Evolutionary conservation across 2,888 invertebrate genomes (phyloP).

Genomic region (Chironomus riparius): DNA sequence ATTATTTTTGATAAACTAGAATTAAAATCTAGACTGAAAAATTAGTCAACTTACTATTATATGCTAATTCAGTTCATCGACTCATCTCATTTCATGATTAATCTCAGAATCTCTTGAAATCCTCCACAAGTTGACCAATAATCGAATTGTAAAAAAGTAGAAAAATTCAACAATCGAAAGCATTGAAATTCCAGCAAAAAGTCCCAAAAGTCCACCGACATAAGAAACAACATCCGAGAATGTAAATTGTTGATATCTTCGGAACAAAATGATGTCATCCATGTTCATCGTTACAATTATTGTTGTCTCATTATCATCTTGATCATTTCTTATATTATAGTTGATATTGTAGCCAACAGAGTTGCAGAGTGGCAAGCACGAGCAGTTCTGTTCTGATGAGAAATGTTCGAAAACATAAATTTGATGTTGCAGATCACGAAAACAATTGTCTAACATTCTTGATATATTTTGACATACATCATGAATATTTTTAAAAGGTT

Average conservation of each 20-base stretch:
- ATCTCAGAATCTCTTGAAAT: no score
- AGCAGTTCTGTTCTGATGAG: background rate
- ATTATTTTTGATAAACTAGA: no score
- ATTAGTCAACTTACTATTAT: no score
- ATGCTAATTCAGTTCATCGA: no score
- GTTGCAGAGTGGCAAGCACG: background rate
- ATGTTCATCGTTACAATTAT: background rate
- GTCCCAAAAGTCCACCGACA: background rate
- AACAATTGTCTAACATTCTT: no score
- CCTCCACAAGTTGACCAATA: background rate
- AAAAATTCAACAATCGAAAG: background rate
- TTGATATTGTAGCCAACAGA: background rate
- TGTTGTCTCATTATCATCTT: background rate
- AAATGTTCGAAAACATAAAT: no score
- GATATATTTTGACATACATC: background rate
- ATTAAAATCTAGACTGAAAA: no score
- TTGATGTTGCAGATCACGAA: no score
- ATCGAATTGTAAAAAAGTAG: background rate
- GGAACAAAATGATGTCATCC: background rate
- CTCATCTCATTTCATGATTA: no score
- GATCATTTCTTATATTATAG: background rate
- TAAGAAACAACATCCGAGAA: background rate
- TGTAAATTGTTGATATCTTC: background rate
- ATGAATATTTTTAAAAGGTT: background rate
- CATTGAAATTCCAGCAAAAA: background rate